These are phyloP conservation scores for Euwallacea similis DNA, from an alignment of 1,140 invertebrate species.

Conservation along the genomic window DNA sequence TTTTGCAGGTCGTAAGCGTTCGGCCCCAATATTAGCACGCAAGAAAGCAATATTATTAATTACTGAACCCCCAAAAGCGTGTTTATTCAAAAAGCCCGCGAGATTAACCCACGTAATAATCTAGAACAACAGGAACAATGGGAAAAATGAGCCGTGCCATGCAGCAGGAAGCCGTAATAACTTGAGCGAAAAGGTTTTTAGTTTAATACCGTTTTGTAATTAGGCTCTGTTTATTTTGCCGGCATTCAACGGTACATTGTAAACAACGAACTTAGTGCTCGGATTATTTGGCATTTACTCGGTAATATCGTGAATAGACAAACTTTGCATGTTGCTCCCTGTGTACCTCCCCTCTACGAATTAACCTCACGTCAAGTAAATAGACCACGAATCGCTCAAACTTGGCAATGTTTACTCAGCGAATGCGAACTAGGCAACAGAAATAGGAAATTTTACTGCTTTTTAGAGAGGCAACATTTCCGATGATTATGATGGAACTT, in stretches of 20 bases:
- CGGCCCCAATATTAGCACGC: too few species aligned
- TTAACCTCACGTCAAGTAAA: not conserved
- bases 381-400: not conserved
- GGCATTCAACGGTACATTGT: constrained; percentile 5
- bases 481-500: too few species aligned
- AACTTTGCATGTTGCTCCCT: not conserved
- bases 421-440: not conserved
- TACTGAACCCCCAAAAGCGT: too few species aligned
- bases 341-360: not conserved
- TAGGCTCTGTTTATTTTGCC: constrained; percentile 18
- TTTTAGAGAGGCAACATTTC: too few species aligned
- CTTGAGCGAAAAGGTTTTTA: constrained; percentile 6
- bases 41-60: too few species aligned
- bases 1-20: too few species aligned
- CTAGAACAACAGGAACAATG: constrained; percentile 1
- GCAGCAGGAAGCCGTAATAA: not conserved
- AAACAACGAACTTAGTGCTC: constrained; percentile 3
- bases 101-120: constrained; percentile 9
- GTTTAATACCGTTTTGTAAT: constrained; percentile 22
- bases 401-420: not conserved
- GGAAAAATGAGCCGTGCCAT: constrained; percentile 2
- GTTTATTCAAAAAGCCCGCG: not conserved
- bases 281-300: constrained; percentile 3
- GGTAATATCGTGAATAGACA: not conserved
- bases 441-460: too few species aligned